A percentile compares a stretch with the other conserved stretches of the same genome.
These are phyloP conservation scores for Drosophila dunni DNA, from an alignment of 1,140 invertebrate species.

Conservation along the genomic window DNA sequence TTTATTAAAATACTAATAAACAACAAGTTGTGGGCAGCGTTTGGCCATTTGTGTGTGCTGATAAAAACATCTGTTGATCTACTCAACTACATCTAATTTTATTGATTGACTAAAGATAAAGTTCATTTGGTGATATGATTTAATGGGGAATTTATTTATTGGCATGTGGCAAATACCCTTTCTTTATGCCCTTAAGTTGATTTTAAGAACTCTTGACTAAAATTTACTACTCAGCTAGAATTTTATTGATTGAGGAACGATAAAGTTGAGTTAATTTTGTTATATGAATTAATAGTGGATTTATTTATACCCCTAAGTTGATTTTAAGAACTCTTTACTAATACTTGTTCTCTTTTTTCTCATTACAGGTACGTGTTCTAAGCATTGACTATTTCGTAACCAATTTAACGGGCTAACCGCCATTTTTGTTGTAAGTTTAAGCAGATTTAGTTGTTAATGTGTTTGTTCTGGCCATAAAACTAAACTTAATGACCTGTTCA, in stretches of 20 bases:
- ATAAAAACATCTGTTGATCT: conserved; percentile 31
- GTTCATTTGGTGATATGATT: conserved; percentile 11
- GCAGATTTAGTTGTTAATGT: conserved; percentile 38
- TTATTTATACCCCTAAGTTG: not conserved
- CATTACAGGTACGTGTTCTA: conserved; percentile 46
- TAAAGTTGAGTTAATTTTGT: too few species aligned
- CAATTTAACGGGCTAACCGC: conserved; percentile 16
- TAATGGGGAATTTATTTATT: conserved; percentile 23
- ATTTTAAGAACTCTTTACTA: conserved; percentile 9
- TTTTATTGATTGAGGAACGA: too few species aligned
- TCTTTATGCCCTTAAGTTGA: not conserved
- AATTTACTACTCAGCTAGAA: not conserved
- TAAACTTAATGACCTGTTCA: conserved; percentile 16
- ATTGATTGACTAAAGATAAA: not conserved
- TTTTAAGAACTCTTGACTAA: conserved; percentile 5
- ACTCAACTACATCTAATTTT: not conserved
- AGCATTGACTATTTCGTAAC: conserved; percentile 27
- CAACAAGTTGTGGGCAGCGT: not conserved
- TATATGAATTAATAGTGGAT: too few species aligned
- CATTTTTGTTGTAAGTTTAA: conserved; percentile 38
- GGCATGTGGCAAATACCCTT: not conserved
- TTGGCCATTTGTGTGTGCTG: not conserved
- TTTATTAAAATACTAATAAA: conserved; percentile 22
- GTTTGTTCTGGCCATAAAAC: conserved; percentile 26
- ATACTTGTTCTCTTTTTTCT: conserved; percentile 15